These are phyloP conservation scores for Indicator indicator DNA, from an alignment of 2,113 vertebrate genomes.

Conservation along the genomic window DNA sequence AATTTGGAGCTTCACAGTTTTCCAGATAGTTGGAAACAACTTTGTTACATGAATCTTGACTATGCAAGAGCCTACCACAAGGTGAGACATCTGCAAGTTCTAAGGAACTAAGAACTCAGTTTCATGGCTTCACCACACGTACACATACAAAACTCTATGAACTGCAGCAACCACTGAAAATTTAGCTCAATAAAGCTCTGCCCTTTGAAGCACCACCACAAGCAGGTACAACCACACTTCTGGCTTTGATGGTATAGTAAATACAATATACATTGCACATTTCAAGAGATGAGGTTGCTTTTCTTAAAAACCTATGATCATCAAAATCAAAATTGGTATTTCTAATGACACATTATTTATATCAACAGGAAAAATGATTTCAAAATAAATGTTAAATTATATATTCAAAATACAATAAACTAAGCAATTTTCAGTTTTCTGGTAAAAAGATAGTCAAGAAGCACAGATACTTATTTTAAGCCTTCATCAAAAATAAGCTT, in stretches of 20 bases:
- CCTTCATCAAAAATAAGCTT: background rate
- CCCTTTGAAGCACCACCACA: background rate
- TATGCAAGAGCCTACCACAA: background rate
- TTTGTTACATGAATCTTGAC: background rate
- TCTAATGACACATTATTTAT: background rate
- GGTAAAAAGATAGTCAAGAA: background rate
- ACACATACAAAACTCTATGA: background rate
- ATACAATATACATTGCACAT: background rate
- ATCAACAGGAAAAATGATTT: background rate
- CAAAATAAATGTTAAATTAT: background rate
- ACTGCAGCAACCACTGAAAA: background rate
- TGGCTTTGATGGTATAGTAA: background rate
- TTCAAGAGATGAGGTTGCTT: background rate
- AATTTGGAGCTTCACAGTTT: background rate
- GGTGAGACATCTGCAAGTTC: background rate
- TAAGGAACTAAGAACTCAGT: background rate
- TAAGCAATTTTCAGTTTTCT: background rate
- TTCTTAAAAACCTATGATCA: background rate
- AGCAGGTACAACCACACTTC: background rate
- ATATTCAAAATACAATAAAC: background rate
- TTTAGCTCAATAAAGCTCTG: background rate
- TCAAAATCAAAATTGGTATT: background rate
- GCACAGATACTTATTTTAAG: background rate
- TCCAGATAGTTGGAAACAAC: background rate
- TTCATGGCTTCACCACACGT: background rate